These are phyloP conservation scores for Bruchidius siliquastri DNA, from an alignment of 2,888 invertebrate genomes.

Conservation along the genomic window DNA sequence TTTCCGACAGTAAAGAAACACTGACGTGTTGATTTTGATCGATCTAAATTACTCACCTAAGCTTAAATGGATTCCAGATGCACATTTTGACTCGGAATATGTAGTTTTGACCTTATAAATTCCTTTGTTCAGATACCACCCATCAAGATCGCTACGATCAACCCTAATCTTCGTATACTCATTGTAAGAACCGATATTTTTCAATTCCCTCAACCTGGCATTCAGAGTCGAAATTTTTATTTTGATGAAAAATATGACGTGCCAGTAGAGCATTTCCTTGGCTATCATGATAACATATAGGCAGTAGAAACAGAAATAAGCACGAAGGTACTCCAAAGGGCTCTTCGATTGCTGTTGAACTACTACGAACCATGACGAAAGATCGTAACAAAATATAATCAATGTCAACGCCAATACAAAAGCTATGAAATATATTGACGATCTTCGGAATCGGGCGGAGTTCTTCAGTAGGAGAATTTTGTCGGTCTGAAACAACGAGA, in stretches of 20 bases:
- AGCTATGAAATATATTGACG: slow-evolving; percentile 18
- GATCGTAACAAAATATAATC: slow-evolving; percentile 20
- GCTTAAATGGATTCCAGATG: background rate
- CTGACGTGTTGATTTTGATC: too few species aligned
- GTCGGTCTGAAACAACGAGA: slow-evolving; percentile 21
- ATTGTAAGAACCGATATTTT: background rate
- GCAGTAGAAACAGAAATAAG: slow-evolving; percentile 57
- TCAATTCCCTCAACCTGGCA: slow-evolving; percentile 5
- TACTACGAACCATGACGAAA: slow-evolving; percentile 15
- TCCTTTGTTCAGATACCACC: background rate
- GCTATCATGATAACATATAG: slow-evolving; percentile 57
- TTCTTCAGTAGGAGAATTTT: slow-evolving; percentile 20
- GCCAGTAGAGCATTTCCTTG: slow-evolving; percentile 58
- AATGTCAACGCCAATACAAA: slow-evolving; percentile 8
- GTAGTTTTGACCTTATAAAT: background rate
- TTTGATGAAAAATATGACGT: slow-evolving; percentile 54
- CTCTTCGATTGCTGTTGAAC: background rate
- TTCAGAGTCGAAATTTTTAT: slow-evolving; percentile 46
- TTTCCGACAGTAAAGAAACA: too few species aligned
- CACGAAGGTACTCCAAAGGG: slow-evolving; percentile 41
- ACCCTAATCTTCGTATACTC: background rate
- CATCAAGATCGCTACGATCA: background rate
- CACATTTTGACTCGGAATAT: background rate
- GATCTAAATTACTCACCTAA: slow-evolving; percentile 3
- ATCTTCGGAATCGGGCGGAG: slow-evolving; percentile 12